These are phyloP conservation scores for Platycheirus albimanus DNA, from an alignment of 2,888 invertebrate species.

Conservation along the genomic window DNA sequence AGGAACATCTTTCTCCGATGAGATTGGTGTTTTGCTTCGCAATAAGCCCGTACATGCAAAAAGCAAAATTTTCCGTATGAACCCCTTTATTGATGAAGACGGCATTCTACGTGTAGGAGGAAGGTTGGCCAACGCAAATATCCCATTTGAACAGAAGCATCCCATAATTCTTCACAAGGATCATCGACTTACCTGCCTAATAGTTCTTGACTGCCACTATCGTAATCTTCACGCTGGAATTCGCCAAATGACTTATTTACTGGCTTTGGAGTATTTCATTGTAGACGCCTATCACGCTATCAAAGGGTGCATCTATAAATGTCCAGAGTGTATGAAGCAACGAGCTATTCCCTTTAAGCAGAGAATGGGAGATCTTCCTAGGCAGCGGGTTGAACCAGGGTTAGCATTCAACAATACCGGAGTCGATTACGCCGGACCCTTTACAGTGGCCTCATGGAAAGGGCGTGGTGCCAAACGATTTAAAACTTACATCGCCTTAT, in stretches of 20 bases:
- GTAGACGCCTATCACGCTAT: not conserved
- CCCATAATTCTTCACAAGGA: slow-evolving; percentile 65
- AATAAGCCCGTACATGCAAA: slow-evolving; percentile 19
- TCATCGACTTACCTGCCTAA: slow-evolving; percentile 41
- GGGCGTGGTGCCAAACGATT: slow-evolving; percentile 71
- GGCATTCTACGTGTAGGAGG: slow-evolving; percentile 71
- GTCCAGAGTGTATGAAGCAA: not conserved
- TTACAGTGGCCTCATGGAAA: slow-evolving; percentile 70
- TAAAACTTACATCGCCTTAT: slow-evolving; percentile 75
- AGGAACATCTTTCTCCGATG: not conserved
- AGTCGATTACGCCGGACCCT: slow-evolving; percentile 71
- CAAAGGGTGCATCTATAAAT: not conserved
- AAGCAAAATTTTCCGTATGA: slow-evolving; percentile 44
- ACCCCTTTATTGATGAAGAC: slow-evolving; percentile 61
- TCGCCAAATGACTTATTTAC: slow-evolving; percentile 60
- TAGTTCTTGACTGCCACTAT: slow-evolving; percentile 57
- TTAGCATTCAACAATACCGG: slow-evolving; percentile 75
- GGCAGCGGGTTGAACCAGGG: slow-evolving; percentile 56
- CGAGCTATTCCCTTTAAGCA: slow-evolving; percentile 48
- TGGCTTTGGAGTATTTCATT: slow-evolving; percentile 39
- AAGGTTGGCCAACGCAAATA: slow-evolving; percentile 57
- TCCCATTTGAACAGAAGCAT: slow-evolving; percentile 66
- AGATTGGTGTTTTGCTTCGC: not conserved
- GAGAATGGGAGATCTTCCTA: slow-evolving; percentile 73
- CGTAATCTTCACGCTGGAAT: slow-evolving; percentile 59